Base-by-base conservation (phyloP, 2,797 vertebrate genomes). In the Poliocrania exsul region DNA sequence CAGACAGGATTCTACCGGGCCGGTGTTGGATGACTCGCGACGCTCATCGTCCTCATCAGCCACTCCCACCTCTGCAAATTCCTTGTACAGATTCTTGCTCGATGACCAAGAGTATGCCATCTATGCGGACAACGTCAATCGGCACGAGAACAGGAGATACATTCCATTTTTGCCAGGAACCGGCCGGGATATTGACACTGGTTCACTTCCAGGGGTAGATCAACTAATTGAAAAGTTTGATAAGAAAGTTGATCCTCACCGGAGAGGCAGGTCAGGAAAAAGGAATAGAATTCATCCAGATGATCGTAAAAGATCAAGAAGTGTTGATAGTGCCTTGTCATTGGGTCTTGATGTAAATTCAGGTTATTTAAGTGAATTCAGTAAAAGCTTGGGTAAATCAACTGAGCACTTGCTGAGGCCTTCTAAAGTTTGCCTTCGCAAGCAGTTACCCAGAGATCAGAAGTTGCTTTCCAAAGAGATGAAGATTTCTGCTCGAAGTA, bases 181-280 rank as follows among this genome's bases (percentile, higher is more conserved):
- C 1, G 99, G 99, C 31, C 98, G 99, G 74, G 99, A 99, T 93
- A 99, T 99, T 10, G 99, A 99, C 96, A 99, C 98, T 0, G 99
- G 98, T 17, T 98, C 99, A 11, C 99, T 99, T 75, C 98, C 98
- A 10, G 98, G 97, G 9, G 99, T 99, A 1, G 99, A 99, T 81
- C 98, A 99, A 88, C 97, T 99, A 20, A 99, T 99, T 84, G 99
- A 98, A 64, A 99, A 99, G 89, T 99, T 99, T 97, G 99, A 99
- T 53, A 97, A 96, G 51, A 99, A 98, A 74, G 90, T 96, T 17
- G 98, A 98, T 50, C 96, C 97, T 37, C 99, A 98, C 67, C 98
- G 98, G 86, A 98, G 99, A 93, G 99, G 99, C 28, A 96, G 99
- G 69, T 95, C 98, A 1, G 99, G 99, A 15, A 98, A 98, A 90